These are phyloP conservation scores for Isoperla grammatica DNA, from an alignment of 2,888 invertebrate species.

Conservation along the genomic window DNA sequence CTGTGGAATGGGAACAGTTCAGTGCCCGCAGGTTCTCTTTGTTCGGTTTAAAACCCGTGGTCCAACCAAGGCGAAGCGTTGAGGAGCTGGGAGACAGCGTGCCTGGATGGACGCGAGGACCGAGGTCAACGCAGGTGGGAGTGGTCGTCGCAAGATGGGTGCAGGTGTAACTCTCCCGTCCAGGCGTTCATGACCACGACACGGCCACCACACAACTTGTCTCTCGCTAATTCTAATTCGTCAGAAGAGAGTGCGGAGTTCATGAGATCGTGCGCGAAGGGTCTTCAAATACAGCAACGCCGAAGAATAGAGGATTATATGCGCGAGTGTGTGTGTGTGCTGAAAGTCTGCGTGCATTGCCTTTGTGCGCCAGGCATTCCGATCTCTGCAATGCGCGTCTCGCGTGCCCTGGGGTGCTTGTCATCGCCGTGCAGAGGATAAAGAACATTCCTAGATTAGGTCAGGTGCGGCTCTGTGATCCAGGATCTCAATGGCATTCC, in stretches of 20 bases:
- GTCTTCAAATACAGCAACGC: not conserved
- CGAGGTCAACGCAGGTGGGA: conserved; percentile 20
- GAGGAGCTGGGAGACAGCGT: conserved; percentile 13
- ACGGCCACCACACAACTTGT: too few relatives aligned
- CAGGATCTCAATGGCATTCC: conserved; percentile 2
- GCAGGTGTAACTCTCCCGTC: conserved; percentile 20
- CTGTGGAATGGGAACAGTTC: conserved; percentile 11
- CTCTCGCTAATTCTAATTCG: too few relatives aligned
- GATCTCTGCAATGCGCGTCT: conserved; percentile 5
- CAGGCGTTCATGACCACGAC: not conserved
- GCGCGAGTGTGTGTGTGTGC: not conserved
- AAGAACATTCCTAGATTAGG: conserved; percentile 13
- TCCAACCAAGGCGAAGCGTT: conserved; percentile 9
- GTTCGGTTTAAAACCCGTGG: conserved; percentile 3
- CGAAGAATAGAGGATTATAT: conserved; percentile 10
- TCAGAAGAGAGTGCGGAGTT: not conserved
- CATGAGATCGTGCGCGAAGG: not conserved
- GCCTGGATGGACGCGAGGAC: conserved; percentile 14
- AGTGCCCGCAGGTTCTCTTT: conserved; percentile 22
- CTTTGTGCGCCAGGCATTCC: conserved; percentile 8
- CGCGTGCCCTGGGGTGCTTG: conserved; percentile 13
- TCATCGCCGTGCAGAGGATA: not conserved
- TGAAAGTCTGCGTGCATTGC: conserved; percentile 5
- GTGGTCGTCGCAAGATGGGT: conserved; percentile 18
- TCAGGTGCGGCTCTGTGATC: conserved; percentile 3